Percentiles rank a stretch among this genome's conserved stretches.
Evolutionary conservation across 1,140 invertebrate genomes (phyloP).

Genomic region (Homalodisca vitripennis): DNA sequence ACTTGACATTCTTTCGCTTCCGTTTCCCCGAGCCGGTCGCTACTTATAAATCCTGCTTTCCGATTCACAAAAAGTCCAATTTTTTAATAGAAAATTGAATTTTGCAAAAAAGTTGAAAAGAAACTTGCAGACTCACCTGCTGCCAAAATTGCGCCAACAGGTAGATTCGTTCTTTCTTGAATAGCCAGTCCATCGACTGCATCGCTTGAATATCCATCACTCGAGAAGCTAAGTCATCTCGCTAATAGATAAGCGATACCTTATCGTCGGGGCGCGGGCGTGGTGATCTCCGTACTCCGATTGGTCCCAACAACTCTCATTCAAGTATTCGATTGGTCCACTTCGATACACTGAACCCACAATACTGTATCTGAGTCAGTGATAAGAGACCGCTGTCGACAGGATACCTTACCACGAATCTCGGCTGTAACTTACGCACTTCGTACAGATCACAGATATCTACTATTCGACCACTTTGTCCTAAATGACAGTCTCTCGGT

Average conservation of each 20-base stretch:
- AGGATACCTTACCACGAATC: too few species aligned
- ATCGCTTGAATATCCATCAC: constrained; percentile 71
- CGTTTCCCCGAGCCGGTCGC: neutral
- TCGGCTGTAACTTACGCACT: too few species aligned
- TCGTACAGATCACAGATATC: too few species aligned
- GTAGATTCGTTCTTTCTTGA: constrained; percentile 91
- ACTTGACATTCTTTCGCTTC: neutral
- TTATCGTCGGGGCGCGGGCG: constrained; percentile 53
- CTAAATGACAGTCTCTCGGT: too few species aligned
- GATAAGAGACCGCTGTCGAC: too few species aligned
- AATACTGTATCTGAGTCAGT: too few species aligned
- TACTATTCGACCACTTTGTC: too few species aligned
- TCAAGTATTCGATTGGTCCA: neutral
- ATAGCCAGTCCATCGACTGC: constrained; percentile 92
- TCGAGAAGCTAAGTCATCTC: constrained; percentile 17
- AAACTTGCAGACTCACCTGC: constrained; percentile 66
- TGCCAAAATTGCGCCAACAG: constrained; percentile 91
- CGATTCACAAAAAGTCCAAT: neutral
- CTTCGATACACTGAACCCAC: neutral
- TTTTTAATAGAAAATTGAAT: neutral
- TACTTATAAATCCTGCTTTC: neutral
- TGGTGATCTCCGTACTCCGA: constrained; percentile 51
- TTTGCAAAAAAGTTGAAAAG: constrained; percentile 22
- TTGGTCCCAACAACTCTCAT: constrained; percentile 34
- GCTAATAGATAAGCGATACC: neutral